A percentile compares a stretch with the other conserved stretches of the same genome.
phyloP scores from a whole-genome alignment of 2,797 vertebrate genomes.

The Trachurus trachurus region DNA sequence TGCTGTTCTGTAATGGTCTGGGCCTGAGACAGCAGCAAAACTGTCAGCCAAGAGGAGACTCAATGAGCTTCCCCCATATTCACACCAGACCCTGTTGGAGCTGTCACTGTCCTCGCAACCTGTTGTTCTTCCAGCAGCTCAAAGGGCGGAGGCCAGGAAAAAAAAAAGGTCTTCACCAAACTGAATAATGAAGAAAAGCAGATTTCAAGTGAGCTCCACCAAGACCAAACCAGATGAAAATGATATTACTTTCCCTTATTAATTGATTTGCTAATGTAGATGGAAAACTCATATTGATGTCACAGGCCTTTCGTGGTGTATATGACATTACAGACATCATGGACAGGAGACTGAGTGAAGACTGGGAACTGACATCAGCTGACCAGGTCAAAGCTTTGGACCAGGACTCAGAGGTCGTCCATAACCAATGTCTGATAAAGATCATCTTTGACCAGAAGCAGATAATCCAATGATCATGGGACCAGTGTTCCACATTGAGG shows the following conservation, averaged over 20 bases:
- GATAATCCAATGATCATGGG: neutral
- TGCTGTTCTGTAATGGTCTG: neutral
- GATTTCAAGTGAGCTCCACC: neutral
- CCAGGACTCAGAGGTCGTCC: too few species aligned
- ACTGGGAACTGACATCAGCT: neutral
- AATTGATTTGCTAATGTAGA: constrained; percentile 19
- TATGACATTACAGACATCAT: neutral
- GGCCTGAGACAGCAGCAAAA: neutral
- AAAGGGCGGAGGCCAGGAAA: neutral
- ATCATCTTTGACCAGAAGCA: neutral
- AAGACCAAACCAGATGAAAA: constrained; percentile 7
- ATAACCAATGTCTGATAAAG: too few species aligned
- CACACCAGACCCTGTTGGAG: constrained; percentile 3
- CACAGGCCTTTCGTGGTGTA: neutral
- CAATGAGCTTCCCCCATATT: neutral
- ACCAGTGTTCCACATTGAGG: neutral
- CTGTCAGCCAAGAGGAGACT: neutral
- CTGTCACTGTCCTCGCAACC: constrained; percentile 6
- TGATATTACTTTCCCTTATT: constrained; percentile 17
- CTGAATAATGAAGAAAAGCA: neutral
- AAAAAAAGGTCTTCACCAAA: neutral
- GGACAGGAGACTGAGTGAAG: neutral
- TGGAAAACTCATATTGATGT: neutral
- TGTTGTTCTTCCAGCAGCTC: constrained; percentile 1
- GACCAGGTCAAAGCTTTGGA: neutral